A percentile compares a stretch with the other conserved stretches of the same genome.
Evolutionary conservation across 2,888 invertebrate species (phyloP).

Genomic region (Ophioninae sp.): DNA sequence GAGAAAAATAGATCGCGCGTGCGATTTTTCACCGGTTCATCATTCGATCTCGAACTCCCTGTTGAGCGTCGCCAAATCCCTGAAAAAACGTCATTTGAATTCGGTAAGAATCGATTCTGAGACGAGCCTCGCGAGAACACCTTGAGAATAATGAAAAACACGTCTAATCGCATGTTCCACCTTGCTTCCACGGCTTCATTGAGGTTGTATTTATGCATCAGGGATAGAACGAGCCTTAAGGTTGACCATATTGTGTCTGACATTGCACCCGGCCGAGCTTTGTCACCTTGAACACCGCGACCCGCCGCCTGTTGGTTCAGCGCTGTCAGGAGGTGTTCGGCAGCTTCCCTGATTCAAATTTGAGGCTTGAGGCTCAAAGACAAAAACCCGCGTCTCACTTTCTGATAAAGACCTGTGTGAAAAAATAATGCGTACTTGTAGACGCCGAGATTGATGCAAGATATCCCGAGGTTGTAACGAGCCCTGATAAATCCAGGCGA

Average conservation of each 20-base stretch:
- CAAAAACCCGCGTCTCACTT: background rate
- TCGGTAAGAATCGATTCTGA: background rate
- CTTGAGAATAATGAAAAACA: conserved; percentile 19
- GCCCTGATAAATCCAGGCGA: conserved; percentile 98
- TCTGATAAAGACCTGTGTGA: background rate
- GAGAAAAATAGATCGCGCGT: conserved; percentile 28
- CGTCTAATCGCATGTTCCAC: conserved; percentile 69
- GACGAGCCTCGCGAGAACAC: background rate
- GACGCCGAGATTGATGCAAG: conserved; percentile 97
- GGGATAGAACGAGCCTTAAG: conserved; percentile 91
- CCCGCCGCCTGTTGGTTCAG: conserved; percentile 94
- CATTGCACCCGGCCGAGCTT: conserved; percentile 84
- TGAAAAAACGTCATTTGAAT: conserved; percentile 65
- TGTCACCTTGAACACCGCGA: conserved; percentile 82
- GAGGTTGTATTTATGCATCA: conserved; percentile 86
- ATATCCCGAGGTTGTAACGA: conserved; percentile 98
- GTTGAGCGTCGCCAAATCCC: conserved; percentile 80
- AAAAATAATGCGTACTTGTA: conserved; percentile 83
- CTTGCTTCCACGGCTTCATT: conserved; percentile 83
- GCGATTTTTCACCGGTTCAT: conserved; percentile 10
- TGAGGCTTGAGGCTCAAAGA: background rate
- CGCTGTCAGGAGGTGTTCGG: conserved; percentile 96
- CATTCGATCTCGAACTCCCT: conserved; percentile 79
- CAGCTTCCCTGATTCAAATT: conserved; percentile 89
- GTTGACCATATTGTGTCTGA: conserved; percentile 98